Percentiles rank a stretch among this genome's conserved stretches.
These are phyloP conservation scores for Polypedilum vanderplanki DNA, from an alignment of 1,140 invertebrate species.

Conservation along the genomic window DNA sequence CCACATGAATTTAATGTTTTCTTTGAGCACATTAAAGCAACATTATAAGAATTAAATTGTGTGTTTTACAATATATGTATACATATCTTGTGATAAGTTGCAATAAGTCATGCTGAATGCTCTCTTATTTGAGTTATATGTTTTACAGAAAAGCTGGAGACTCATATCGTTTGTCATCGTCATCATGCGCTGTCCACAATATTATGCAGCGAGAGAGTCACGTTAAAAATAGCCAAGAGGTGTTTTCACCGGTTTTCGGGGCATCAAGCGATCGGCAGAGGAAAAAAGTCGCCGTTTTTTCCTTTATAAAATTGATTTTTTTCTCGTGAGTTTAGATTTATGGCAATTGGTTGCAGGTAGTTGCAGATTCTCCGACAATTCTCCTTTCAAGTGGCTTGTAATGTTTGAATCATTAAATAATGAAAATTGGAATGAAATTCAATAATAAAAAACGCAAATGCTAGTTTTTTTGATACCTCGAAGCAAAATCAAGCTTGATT, in stretches of 20 bases:
- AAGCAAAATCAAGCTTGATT: not conserved
- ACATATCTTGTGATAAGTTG: constrained; percentile 10
- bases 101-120: constrained; percentile 20
- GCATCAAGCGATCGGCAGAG: not conserved
- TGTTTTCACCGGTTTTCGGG: constrained; percentile 3
- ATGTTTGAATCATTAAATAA: constrained; percentile 28
- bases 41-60: constrained; percentile 16
- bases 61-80: not conserved
- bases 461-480: constrained; percentile 9
- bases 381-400: constrained; percentile 6
- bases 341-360: not conserved
- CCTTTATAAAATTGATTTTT: constrained; percentile 4
- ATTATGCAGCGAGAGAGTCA: not conserved
- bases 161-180: constrained; percentile 25
- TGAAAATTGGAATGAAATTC: constrained; percentile 15
- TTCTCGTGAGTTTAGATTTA: constrained; percentile 22
- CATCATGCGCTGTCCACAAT: not conserved
- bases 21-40: not conserved
- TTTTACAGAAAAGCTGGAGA: not conserved
- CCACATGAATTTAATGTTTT: constrained; percentile 20
- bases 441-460: not conserved
- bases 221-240: constrained; percentile 6
- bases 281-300: too few species aligned
- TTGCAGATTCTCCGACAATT: constrained; percentile 17
- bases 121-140: not conserved